Evolutionary conservation across 2,797 vertebrate genomes (phyloP), one percentile per base, ranked within the genome.

Genomic region (Peromyscus eremicus): DNA sequence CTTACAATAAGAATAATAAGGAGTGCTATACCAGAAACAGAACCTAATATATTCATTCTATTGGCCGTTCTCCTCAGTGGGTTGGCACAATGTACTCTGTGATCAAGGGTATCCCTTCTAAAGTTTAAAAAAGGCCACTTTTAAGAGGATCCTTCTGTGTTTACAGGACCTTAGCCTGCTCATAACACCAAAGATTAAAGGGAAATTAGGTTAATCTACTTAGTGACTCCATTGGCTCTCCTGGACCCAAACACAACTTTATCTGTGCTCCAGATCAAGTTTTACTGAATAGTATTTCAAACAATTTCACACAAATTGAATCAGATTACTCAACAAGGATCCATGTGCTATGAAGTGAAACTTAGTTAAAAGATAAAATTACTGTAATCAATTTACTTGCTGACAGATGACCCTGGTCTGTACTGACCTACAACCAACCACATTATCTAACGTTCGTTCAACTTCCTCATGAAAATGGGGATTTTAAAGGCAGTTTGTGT

Each of bases 251-350:
- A 96, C 71, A 96, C 75, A 94, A 96, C 68, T 97, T 98, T 98
- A 98, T 98, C 98, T 98, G 68, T 95, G 92, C 81, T 98, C 88
- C 89, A 97, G 96, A 99, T 99, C 98, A 97, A 97, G 60, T 98
- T 98, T 98, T 97, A 91, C 94, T n/a, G 98, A 98, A 92, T 98
- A 98, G 97, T 95, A 97, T 98, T 99, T 98, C 98, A 98, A 98
- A 98, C 97, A 98, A 91, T 98, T 99, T 98, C 97, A 98, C 98
- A 98, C 97, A 99, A 98, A 98, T 71, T 82, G 98, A 98, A 98
- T 97, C 73, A 94, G 97, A 94, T 97, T 94, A 97, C 98, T 98
- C 93, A 98, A 98, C 97, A 81, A 98, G 97, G 98, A 98, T 98
- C 98, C 98, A 98, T 98, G 97, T 92, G 89, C 89, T 97, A 93